Percentiles rank a stretch among this genome's conserved stretches.
Evolutionary conservation across 2,888 invertebrate species (phyloP).

Genomic region (Anagyrus pseudococci): DNA sequence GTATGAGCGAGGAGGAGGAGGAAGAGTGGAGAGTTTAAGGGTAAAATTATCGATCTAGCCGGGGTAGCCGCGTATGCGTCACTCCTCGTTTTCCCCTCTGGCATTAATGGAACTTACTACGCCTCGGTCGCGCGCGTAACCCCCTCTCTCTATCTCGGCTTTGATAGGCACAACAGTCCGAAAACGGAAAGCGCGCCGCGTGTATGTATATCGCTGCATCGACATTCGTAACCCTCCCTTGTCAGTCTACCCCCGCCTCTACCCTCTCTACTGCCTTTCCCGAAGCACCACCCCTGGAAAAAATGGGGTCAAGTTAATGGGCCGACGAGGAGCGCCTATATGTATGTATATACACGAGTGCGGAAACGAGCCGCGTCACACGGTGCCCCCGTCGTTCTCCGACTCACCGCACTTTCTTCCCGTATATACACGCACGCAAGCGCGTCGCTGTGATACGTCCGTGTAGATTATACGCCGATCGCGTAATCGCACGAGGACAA

Average conservation of each 20-base stretch:
- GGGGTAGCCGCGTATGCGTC: conserved; percentile 14
- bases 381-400: too few species aligned
- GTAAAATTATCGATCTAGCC: conserved; percentile 33
- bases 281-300: background rate
- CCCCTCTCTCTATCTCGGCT: too few species aligned
- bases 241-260: too few species aligned
- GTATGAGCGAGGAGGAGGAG: background rate
- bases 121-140: too few species aligned
- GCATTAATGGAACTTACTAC: too few species aligned
- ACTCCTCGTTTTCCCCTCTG: conserved; percentile 2
- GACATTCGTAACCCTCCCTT: too few species aligned
- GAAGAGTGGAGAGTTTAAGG: conserved; percentile 25
- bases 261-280: background rate
- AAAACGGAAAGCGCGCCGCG: background rate
- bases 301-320: conserved; percentile 22
- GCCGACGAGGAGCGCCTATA: background rate
- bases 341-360: background rate
- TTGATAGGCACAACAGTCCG: too few species aligned
- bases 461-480: background rate
- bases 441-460: background rate
- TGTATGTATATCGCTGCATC: background rate
- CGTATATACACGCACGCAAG: too few species aligned
- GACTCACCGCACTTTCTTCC: too few species aligned
- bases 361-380: background rate
- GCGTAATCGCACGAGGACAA: background rate